Percentiles rank a stretch among this genome's conserved stretches.
Evolutionary conservation across 2,797 vertebrate species (phyloP).

Genomic region (Petrocephalus sullivani): DNA sequence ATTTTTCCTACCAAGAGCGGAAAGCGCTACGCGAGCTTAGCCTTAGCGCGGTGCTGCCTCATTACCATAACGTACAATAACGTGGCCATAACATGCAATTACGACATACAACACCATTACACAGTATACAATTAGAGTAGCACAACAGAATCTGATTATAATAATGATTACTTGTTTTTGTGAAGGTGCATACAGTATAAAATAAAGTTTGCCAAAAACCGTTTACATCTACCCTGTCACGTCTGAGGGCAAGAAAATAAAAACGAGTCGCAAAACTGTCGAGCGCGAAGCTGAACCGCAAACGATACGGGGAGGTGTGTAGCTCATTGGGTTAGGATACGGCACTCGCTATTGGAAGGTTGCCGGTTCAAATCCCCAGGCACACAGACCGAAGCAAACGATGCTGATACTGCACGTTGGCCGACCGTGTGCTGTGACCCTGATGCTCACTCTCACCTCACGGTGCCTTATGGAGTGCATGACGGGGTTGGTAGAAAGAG

Average conservation of each 20-base stretch:
- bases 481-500: too few species aligned
- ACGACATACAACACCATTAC: background rate
- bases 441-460: background rate
- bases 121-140: background rate
- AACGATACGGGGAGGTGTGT: background rate
- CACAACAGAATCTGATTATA: background rate
- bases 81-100: conserved; percentile 4
- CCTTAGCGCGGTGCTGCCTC: background rate
- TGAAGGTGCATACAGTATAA: background rate
- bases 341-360: background rate
- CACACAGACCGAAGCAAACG: background rate
- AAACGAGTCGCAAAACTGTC: background rate
- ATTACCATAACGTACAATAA: conserved; percentile 2
- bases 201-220: background rate
- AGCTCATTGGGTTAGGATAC: background rate
- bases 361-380: background rate
- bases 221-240: background rate
- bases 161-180: background rate
- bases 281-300: background rate
- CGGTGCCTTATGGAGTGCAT: too few species aligned
- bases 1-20: background rate
- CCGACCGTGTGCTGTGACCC: background rate
- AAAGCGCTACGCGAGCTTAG: background rate
- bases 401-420: background rate
- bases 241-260: background rate